Base-by-base conservation (phyloP, 2,797 vertebrate genomes). In the Trichosurus vulpecula region DNA sequence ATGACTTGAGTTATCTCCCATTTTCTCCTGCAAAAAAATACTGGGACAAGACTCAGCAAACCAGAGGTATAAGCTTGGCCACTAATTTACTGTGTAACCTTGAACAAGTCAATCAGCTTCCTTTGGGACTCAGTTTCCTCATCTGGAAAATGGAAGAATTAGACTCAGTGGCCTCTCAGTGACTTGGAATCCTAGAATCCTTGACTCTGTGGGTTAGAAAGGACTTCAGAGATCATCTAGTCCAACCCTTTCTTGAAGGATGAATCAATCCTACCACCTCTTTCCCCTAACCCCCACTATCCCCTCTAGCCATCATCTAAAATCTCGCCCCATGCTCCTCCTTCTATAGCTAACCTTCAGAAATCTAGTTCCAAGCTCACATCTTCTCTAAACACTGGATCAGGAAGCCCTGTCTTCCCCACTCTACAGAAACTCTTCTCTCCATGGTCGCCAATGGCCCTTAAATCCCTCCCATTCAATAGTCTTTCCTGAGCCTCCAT, bases 1-100 rank as follows among this genome's bases (percentile, higher is more conserved):
- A 91, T 31, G 66, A 92, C 74, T 95, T 41, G n/a, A 66, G 47
- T 90, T 94, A 5, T 95, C 31, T 91, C 47, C 29, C 52, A 47
- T 87, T 91, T 92, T 35, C 58, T 61, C n/a, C 29, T 53, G 61
- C 31, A 19, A 19, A 74, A 56, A 87, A 87, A 87, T 87, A 51
- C 10, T 87, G 41, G 25, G 4, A 41, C 74, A 87, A 27, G 3
- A 51, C 74, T 87, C 41, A 51, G 25, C 1, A 51, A 51, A 87
- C 0, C 22, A 81, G 74, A 41, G 9, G 8, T 81, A 81, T 10
- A 47, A 27, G 9, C 41, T 81, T 81, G 81, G 74, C 74, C 41
- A 47, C 41, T 47, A 25, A 81, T 25, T 10, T 22, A 47, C 19
- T 81, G 30, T 81, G 41, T 47, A 47, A 81, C 41, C 19, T 81